Percentiles rank a stretch among this genome's conserved stretches.
Evolutionary conservation across 2,888 invertebrate species (phyloP).

Genomic region (Caenorhabditis imperialis): DNA sequence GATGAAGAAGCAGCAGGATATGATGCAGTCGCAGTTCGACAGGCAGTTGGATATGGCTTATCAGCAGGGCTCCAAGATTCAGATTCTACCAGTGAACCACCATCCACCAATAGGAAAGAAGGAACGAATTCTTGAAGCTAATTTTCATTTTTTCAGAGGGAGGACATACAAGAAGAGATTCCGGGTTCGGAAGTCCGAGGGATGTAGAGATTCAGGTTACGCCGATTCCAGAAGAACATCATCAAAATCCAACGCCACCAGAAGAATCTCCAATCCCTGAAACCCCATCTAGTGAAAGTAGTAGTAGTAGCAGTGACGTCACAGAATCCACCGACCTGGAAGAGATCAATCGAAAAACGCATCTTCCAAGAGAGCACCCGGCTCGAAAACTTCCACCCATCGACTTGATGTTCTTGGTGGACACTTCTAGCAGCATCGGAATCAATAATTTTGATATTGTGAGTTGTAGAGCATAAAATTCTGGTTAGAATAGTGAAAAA

Average conservation of each 20-base stretch:
- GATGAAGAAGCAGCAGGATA: constrained; percentile 61
- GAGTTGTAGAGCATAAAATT: no score
- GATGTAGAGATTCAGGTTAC: constrained; percentile 34
- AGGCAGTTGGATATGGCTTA: constrained; percentile 47
- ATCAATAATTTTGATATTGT: constrained; percentile 71
- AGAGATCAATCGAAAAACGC: constrained; percentile 46
- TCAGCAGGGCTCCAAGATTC: constrained; percentile 47
- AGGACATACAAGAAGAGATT: constrained; percentile 25
- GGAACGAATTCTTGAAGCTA: background rate
- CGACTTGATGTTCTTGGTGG: constrained; percentile 73
- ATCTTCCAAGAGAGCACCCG: constrained; percentile 68
- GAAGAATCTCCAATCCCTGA: no score
- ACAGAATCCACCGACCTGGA: constrained; percentile 37
- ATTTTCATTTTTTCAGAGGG: constrained; percentile 6
- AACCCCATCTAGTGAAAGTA: constrained; percentile 23
- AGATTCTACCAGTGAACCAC: constrained; percentile 33
- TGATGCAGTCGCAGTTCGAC: constrained; percentile 54
- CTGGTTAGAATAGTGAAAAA: no score
- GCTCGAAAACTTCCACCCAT: constrained; percentile 72
- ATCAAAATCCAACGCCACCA: constrained; percentile 21
- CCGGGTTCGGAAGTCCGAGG: constrained; percentile 40
- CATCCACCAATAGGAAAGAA: constrained; percentile 33
- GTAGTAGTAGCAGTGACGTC: constrained; percentile 28
- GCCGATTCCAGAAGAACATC: constrained; percentile 16
- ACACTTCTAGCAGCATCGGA: constrained; percentile 72